Evolutionary conservation across 2,888 invertebrate species (phyloP), one percentile per base, ranked within the genome.

Genomic region (Drosophila sordidula): DNA sequence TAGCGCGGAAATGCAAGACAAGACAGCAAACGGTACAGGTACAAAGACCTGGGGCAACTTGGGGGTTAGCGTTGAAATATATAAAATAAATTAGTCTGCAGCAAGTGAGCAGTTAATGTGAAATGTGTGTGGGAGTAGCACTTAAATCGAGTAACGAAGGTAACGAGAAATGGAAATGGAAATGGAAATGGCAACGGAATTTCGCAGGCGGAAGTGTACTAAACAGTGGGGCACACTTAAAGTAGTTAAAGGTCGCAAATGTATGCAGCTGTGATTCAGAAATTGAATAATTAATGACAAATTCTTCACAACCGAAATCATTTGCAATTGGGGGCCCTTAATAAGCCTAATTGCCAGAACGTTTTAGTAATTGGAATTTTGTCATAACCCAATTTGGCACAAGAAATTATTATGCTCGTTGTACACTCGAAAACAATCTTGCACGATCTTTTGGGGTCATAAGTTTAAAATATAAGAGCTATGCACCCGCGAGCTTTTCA

Each of bases 1-100:
- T 83, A 83, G 86, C 83, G 73, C 83, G 71, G 71, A 78, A 80
- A 70, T 82, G 75, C 72, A 70, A 75, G 68, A 56, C 47, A 62
- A 75, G 54, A 62, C 38, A 64, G 50, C 36, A 42, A 16, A 38
- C 38, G 39, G 36, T 6, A 25, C 11, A 2, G 46, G 26, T 22
- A 16, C 11, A 47, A 41, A 42, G 45, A 22, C 22, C 22, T 3
- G 22, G 22, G 39, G 32, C 41, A 44, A 36, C 46, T 14, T 39
- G 55, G 14, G 11, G 22, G 22, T 44, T 49, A 47, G 49, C 52
- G 47, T 45, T 68, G 74, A 77, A 70, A 70, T 29, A 29, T 70
- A 62, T 67, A 57, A 85, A 74, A 79, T 80, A 85, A 82, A 82
- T 82, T 85, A 80, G 80, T 72, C 51, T 54, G 57, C 67, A 54